Percentiles rank a stretch among this genome's conserved stretches.
Evolutionary conservation across 2,113 vertebrate species (phyloP).

Genomic region (Gymnocephalus cernua): DNA sequence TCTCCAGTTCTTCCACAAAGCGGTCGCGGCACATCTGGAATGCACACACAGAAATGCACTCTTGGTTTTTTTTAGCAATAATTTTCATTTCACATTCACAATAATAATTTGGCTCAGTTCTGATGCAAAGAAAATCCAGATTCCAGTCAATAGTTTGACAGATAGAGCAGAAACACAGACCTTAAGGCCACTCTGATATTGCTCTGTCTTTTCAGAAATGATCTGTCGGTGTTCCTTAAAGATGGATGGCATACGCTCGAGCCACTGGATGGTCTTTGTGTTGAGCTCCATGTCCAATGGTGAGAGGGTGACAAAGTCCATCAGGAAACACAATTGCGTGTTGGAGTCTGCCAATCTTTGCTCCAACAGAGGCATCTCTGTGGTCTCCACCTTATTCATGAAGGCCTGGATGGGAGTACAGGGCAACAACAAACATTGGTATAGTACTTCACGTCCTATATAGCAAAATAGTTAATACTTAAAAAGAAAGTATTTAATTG

Average conservation of each 20-base stretch:
- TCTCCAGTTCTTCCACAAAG: conserved; percentile 89
- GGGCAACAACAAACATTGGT: not conserved
- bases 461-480: not conserved
- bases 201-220: conserved; percentile 83
- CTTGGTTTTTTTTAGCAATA: not conserved
- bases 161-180: conserved; percentile 69
- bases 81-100: not conserved
- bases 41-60: conserved; percentile 9
- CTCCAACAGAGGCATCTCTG: conserved; percentile 84
- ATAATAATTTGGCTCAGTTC: not conserved
- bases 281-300: conserved; percentile 85
- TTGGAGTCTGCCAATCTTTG: conserved; percentile 84
- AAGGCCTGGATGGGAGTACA: conserved; percentile 73
- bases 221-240: conserved; percentile 89
- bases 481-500: not conserved
- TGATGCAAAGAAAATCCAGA: not conserved
- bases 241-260: conserved; percentile 86
- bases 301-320: conserved; percentile 84
- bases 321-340: conserved; percentile 84
- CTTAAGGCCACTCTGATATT: conserved; percentile 89
- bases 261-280: conserved; percentile 87
- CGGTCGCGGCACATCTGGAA: conserved; percentile 84
- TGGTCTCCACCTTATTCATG: conserved; percentile 81
- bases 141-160: not conserved
- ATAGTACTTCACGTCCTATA: not conserved